A percentile compares a stretch with the other conserved stretches of the same genome.
These are phyloP conservation scores for Aleadryas rufinucha DNA, from an alignment of 2,113 vertebrate genomes.

Conservation along the genomic window DNA sequence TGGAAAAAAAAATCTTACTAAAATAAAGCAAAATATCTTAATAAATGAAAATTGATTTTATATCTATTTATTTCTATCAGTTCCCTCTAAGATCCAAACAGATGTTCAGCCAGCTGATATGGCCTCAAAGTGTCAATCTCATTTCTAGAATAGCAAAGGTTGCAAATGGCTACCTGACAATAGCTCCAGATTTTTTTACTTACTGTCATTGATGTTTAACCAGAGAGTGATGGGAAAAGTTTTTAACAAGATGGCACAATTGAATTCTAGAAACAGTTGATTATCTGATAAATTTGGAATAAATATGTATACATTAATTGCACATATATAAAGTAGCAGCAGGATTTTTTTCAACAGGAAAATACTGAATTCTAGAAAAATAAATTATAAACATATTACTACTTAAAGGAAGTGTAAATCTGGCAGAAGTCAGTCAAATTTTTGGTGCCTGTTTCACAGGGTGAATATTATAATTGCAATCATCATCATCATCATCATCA, in stretches of 20 bases:
- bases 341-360: background rate
- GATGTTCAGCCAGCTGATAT: background rate
- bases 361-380: background rate
- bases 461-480: background rate
- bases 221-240: background rate
- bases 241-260: background rate
- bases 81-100: background rate
- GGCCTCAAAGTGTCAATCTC: background rate
- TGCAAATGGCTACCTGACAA: background rate
- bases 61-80: background rate
- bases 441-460: background rate
- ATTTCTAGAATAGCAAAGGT: background rate
- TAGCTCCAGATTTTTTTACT: background rate
- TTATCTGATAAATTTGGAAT: background rate
- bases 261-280: background rate
- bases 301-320: background rate
- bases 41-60: background rate
- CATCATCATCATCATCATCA: background rate
- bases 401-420: background rate
- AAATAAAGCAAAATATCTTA: background rate
- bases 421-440: background rate
- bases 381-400: background rate
- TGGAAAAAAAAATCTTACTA: rapidly evolving
- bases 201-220: background rate
- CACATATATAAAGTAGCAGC: background rate